These are phyloP conservation scores for Pediacus dermestoides DNA, from an alignment of 2,888 invertebrate genomes.

Conservation along the genomic window DNA sequence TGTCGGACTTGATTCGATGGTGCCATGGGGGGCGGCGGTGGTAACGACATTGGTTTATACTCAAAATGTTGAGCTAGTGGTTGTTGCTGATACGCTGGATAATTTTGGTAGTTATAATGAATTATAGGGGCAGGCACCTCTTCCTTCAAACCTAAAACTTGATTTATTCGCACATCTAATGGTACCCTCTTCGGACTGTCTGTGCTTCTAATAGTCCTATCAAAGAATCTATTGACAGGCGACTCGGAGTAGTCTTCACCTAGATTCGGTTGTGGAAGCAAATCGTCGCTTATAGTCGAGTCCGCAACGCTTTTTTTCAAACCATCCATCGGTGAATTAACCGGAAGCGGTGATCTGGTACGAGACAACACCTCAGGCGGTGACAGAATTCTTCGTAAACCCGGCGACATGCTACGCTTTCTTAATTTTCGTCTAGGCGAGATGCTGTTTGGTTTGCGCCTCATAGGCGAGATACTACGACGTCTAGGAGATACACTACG, in stretches of 20 bases:
- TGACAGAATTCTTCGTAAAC: constrained; percentile 16
- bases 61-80: constrained; percentile 13
- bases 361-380: constrained; percentile 10
- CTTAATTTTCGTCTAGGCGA: constrained; percentile 17
- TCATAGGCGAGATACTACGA: constrained; percentile 10
- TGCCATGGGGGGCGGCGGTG: constrained; percentile 8
- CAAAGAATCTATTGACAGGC: constrained; percentile 24
- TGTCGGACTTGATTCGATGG: constrained; percentile 40
- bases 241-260: constrained; percentile 34
- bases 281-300: constrained; percentile 55
- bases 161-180: constrained; percentile 58
- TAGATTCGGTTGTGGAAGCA: constrained; percentile 38
- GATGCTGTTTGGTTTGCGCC: constrained; percentile 7
- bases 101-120: constrained; percentile 3
- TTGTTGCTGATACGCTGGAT: constrained; percentile 3
- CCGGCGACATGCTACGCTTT: constrained; percentile 27
- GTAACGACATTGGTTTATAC: constrained; percentile 12
- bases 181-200: constrained; percentile 54
- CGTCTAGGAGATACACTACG: constrained; percentile 20
- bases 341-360: constrained; percentile 21
- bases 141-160: constrained; percentile 56
- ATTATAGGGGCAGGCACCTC: constrained; percentile 4
- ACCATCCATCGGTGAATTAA: constrained; percentile 45
- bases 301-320: constrained; percentile 52
- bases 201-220: constrained; percentile 6